These are phyloP conservation scores for Girardinichthys multiradiatus DNA, from an alignment of 2,113 vertebrate genomes.

Conservation along the genomic window DNA sequence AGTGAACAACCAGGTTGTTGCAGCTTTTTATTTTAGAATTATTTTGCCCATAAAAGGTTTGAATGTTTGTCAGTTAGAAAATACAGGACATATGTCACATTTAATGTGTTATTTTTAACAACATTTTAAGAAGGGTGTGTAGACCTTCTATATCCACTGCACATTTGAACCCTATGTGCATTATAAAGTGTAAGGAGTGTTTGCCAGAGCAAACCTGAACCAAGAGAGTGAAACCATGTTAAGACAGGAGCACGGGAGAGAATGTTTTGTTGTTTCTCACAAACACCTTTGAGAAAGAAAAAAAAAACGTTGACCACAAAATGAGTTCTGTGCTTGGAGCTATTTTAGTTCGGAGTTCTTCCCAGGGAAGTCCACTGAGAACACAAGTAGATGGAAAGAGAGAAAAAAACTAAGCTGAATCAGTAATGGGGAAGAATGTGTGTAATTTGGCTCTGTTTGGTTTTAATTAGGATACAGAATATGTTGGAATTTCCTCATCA, in stretches of 20 bases:
- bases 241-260: conserved; percentile 51
- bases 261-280: conserved; percentile 75
- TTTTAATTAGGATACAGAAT: conserved; percentile 72
- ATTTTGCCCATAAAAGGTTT: neutral
- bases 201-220: conserved; percentile 60
- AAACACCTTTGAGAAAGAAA: conserved; percentile 68
- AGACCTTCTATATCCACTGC: neutral
- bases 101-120: too few species aligned
- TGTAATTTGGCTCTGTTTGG: conserved; percentile 67
- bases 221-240: conserved; percentile 35
- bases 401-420: conserved; percentile 59
- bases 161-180: conserved; percentile 34
- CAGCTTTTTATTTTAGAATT: too few species aligned
- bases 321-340: conserved; percentile 71
- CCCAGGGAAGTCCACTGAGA: conserved; percentile 75
- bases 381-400: conserved; percentile 48
- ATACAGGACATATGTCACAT: too few species aligned
- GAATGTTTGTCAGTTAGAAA: neutral
- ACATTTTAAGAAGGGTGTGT: neutral
- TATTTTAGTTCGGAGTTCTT: conserved; percentile 66
- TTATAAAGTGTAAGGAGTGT: conserved; percentile 62
- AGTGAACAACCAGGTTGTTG: too few species aligned
- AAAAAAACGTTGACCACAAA: conserved; percentile 68
- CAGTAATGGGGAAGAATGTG: conserved; percentile 56
- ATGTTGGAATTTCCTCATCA: conserved; percentile 66